Evolutionary conservation across 2,888 invertebrate species (phyloP).

Genomic region (Caenorhabditis sp.): DNA sequence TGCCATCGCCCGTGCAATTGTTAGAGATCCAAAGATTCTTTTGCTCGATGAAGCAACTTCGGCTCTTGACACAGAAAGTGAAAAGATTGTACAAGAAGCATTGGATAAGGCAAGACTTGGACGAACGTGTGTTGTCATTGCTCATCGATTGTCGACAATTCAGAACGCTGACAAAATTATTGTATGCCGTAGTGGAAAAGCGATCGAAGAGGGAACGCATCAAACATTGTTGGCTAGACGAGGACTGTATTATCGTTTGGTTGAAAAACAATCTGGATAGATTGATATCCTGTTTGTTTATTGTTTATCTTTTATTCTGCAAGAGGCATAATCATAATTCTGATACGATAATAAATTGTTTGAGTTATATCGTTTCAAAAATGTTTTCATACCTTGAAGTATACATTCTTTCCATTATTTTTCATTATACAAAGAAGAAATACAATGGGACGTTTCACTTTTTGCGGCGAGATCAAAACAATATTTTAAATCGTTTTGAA

Average conservation of each 20-base stretch:
- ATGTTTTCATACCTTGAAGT: too few species aligned
- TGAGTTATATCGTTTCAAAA: background rate
- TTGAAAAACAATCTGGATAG: conserved; percentile 37
- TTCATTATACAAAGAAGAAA: too few species aligned
- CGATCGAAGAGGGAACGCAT: conserved; percentile 62
- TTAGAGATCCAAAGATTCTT: conserved; percentile 58
- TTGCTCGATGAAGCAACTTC: conserved; percentile 70
- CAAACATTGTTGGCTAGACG: conserved; percentile 54
- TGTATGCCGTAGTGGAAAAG: conserved; percentile 68
- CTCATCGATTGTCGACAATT: conserved; percentile 83
- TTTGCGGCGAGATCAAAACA: too few species aligned
- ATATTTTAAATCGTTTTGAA: too few species aligned
- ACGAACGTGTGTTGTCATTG: conserved; percentile 85
- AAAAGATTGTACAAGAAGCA: conserved; percentile 83
- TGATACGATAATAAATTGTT: background rate
- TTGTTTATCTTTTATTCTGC: background rate
- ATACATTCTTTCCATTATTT: too few species aligned
- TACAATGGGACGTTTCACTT: too few species aligned
- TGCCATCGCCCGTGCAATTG: conserved; percentile 60
- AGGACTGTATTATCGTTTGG: conserved; percentile 57
- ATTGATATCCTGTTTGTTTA: background rate
- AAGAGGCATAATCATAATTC: background rate
- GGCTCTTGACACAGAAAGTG: conserved; percentile 70
- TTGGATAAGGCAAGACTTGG: conserved; percentile 81
- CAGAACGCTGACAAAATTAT: conserved; percentile 79